A percentile compares a stretch with the other conserved stretches of the same genome.
Evolutionary conservation across 2,113 vertebrate genomes (phyloP).

Genomic region (Sterna hirundo): DNA sequence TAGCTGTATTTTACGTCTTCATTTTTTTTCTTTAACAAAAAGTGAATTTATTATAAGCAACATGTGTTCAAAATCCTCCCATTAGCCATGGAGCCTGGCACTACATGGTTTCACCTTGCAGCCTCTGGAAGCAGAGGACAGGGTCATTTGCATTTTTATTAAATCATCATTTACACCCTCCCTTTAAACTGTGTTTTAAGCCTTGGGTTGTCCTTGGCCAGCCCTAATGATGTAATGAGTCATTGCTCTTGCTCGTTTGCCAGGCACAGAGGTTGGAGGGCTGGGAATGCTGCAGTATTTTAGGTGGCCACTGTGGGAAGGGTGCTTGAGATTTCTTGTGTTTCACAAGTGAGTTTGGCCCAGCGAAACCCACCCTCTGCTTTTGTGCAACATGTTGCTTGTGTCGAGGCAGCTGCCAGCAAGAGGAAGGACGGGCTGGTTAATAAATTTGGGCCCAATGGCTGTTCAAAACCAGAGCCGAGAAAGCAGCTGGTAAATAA

Average conservation of each 20-base stretch:
- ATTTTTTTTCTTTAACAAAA: neutral
- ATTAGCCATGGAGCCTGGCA: neutral
- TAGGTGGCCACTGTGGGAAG: neutral
- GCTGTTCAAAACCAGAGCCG: fast-evolving
- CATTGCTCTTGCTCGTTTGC: fast-evolving
- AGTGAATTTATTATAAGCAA: slow-evolving; percentile 8
- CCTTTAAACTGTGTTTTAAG: neutral
- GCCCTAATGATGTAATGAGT: neutral
- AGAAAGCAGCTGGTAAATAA: neutral
- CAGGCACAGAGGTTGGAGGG: neutral
- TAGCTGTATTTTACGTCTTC: neutral
- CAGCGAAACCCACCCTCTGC: neutral
- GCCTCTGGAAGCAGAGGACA: neutral
- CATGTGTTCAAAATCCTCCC: neutral
- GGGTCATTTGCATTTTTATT: neutral
- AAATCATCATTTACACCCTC: neutral
- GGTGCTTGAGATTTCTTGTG: neutral
- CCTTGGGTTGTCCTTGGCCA: neutral
- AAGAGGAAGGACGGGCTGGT: neutral
- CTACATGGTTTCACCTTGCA: neutral
- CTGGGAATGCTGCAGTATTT: neutral
- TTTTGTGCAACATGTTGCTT: neutral
- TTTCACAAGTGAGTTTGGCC: neutral
- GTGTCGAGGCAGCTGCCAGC: neutral
- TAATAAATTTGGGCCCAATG: neutral